These are phyloP conservation scores for Onychostruthus taczanowskii DNA, from an alignment of 2,113 vertebrate species.

Conservation along the genomic window DNA sequence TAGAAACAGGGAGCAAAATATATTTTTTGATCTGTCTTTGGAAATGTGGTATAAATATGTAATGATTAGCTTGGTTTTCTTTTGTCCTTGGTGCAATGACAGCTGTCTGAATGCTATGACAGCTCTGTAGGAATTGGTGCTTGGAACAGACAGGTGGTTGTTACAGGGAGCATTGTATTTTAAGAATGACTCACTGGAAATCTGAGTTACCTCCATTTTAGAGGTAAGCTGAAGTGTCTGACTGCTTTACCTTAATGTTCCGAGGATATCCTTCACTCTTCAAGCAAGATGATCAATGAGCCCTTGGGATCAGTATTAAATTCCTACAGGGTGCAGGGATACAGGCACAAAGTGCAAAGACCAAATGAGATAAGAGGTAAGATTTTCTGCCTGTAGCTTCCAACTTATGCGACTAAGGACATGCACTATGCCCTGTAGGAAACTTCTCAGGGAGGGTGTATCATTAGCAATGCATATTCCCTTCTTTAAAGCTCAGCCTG, in stretches of 20 bases:
- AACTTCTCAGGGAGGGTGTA: not conserved
- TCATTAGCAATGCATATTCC: not conserved
- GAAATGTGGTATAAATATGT: not conserved
- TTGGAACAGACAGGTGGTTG: not conserved
- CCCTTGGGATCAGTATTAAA: not conserved
- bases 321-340: not conserved
- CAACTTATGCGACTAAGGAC: not conserved
- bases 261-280: not conserved
- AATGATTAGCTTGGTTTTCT: not conserved
- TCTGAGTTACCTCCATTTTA: not conserved
- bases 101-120: not conserved
- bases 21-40: not conserved
- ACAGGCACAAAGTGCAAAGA: not conserved
- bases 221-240: not conserved
- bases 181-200: not conserved
- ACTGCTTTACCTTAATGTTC: not conserved
- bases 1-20: not conserved
- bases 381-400: constrained; percentile 11
- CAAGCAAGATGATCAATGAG: not conserved
- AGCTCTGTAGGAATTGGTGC: not conserved
- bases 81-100: not conserved
- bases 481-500: not conserved
- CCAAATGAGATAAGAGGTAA: not conserved
- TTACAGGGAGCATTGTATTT: not conserved
- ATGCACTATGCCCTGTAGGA: not conserved